These are phyloP conservation scores for Pecten maximus DNA, from an alignment of 2,888 invertebrate genomes.

Conservation along the genomic window DNA sequence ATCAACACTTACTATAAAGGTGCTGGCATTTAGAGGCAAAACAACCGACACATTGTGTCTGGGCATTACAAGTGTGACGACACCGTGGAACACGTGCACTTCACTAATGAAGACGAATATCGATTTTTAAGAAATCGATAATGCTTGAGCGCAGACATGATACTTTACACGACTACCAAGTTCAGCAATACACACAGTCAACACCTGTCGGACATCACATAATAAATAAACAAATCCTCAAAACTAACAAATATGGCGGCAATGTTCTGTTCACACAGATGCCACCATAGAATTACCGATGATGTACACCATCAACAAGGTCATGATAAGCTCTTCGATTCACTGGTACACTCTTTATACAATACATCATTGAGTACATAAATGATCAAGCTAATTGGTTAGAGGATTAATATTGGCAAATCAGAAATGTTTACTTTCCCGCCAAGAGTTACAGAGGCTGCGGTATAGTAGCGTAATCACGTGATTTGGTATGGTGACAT, in stretches of 20 bases:
- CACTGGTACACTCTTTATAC: not conserved
- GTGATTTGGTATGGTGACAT: slow-evolving; percentile 35
- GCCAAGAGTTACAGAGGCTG: not conserved
- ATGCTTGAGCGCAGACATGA: not conserved
- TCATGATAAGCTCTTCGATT: not conserved
- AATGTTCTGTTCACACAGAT: not conserved
- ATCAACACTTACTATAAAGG: too few species aligned
- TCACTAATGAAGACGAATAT: not conserved
- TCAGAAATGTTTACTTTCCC: not conserved
- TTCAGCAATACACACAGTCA: not conserved
- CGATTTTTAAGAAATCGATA: not conserved
- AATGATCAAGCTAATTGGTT: not conserved
- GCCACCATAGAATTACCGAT: too few species aligned
- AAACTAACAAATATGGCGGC: not conserved
- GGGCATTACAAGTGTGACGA: not conserved
- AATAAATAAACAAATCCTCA: not conserved
- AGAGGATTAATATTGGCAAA: not conserved
- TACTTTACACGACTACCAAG: not conserved
- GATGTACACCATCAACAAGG: not conserved
- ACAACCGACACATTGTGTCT: not conserved
- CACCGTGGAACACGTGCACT: not conserved
- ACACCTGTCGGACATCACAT: not conserved
- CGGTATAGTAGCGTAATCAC: not conserved
- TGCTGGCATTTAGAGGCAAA: too few species aligned
- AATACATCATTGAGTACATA: not conserved